phyloP scores from a whole-genome alignment of 1,140 invertebrate species.

The Drosophila auraria region DNA sequence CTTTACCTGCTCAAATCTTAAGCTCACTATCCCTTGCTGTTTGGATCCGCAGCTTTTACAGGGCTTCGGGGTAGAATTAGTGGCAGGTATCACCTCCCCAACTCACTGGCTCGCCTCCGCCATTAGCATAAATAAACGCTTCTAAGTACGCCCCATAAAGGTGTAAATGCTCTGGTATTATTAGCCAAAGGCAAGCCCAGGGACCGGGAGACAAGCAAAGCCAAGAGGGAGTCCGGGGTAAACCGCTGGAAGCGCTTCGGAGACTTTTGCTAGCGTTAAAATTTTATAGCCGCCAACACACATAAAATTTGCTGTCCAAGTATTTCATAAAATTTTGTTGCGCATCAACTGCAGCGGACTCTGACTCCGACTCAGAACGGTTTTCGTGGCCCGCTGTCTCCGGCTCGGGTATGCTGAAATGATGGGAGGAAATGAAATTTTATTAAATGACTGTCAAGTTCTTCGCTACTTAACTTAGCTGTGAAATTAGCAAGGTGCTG shows the following conservation, averaged over 20 bases:
- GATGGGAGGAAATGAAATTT: conserved; percentile 71
- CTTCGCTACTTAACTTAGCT: conserved; percentile 50
- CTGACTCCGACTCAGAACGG: conserved; percentile 15
- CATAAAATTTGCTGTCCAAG: conserved; percentile 78
- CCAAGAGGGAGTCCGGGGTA: conserved; percentile 29
- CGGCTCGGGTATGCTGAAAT: not conserved
- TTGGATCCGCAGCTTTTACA: conserved; percentile 72
- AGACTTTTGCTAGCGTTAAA: conserved; percentile 79
- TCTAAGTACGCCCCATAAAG: conserved; percentile 81
- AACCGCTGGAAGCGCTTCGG: conserved; percentile 63
- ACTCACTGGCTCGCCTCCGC: conserved; percentile 37
- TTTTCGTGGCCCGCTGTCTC: conserved; percentile 29
- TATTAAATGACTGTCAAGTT: conserved; percentile 75
- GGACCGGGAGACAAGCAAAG: conserved; percentile 12
- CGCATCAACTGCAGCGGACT: conserved; percentile 57
- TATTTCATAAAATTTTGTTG: conserved; percentile 84
- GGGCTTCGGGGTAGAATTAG: conserved; percentile 83
- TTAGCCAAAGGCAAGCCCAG: conserved; percentile 62
- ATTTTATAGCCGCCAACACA: conserved; percentile 71
- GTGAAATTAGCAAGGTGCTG: conserved; percentile 52
- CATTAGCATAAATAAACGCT: conserved; percentile 84
- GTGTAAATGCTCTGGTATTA: conserved; percentile 81
- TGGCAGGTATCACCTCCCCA: conserved; percentile 48
- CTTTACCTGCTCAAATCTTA: conserved; percentile 76
- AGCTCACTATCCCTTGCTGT: conserved; percentile 57